Evolutionary conservation across 2,888 invertebrate species (phyloP).

Genomic region (Meandrusa payeni): DNA sequence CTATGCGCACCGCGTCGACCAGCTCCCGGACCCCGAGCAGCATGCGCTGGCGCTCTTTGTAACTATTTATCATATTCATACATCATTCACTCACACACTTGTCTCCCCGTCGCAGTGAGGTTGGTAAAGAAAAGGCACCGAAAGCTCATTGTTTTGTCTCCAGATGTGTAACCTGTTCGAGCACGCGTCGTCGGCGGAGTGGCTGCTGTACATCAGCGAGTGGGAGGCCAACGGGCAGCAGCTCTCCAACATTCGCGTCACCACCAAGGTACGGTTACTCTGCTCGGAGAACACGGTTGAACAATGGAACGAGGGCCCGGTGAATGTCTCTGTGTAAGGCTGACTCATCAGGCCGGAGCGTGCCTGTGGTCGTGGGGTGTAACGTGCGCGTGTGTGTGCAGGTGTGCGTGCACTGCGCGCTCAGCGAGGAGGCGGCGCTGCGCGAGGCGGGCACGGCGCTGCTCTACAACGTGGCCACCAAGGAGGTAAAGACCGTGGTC

Average conservation of each 20-base stretch:
- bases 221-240: constrained; percentile 89
- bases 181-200: constrained; percentile 93
- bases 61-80: too few species aligned
- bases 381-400: constrained; percentile 44
- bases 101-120: too few species aligned
- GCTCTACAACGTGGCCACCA: constrained; percentile 94
- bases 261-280: constrained; percentile 86
- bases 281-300: background rate
- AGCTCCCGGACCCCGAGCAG: constrained; percentile 87
- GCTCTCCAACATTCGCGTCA: constrained; percentile 93
- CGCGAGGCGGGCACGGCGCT: constrained; percentile 92
- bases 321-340: too few species aligned
- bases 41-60: constrained; percentile 90
- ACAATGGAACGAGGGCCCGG: too few species aligned
- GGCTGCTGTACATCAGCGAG: constrained; percentile 96
- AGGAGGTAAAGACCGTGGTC: constrained; percentile 99
- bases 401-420: constrained; percentile 91
- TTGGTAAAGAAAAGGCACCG: too few species aligned
- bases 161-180: constrained; percentile 95
- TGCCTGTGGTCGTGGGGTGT: constrained; percentile 82
- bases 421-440: constrained; percentile 85
- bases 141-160: constrained; percentile 74
- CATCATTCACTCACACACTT: too few species aligned
- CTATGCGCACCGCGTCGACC: constrained; percentile 90
- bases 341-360: too few species aligned